Base-by-base conservation (phyloP, 1,140 invertebrate genomes). In the Ooceraea biroi region DNA sequence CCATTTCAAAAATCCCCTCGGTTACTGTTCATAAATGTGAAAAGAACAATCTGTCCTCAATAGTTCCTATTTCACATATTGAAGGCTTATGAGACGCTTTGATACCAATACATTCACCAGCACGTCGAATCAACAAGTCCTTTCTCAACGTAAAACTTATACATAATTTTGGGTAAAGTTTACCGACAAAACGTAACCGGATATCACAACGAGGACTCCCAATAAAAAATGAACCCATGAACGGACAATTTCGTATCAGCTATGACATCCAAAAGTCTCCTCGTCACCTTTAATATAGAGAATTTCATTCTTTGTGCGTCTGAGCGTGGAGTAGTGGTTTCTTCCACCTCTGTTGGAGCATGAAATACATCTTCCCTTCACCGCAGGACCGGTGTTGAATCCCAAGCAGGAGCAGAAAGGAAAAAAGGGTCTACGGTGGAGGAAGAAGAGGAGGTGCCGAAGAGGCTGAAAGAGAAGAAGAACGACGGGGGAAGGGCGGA, bases 341-440 rank as follows among this genome's bases (percentile, higher is more conserved):
- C 65, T 80, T 65, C 50, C 71, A 80, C 76, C 76, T 80, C 76
- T 80, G 76, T 71, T 50, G 76, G 76, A 80, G 27, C 36, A 80
- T 60, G 22, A 71, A 46, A 80, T 71, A 27, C 48, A 65, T 50
- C 50, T 57, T 48, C 50, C 65, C 50, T 22, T 30, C 17, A 44
- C n/a, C 52, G 30, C 50, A 44, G 36, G 44, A 80, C 65, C 50
- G 22, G 19, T 12, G 65, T 22, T 83, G 80, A 65, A 63, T 65
- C 25, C n/a, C 22, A 77, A 76, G 60, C 60, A 63, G 72, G 25
- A 77, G 44, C 44, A 52, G 41, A 44, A 52, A 41, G 48, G 27
- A 46, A 48, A 25, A 82, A 82, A 73, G 60, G 52, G 17, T 22
- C 82, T 2, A 19, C 36, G 19, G 22, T 44, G 12, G 41, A 61